phyloP scores from a whole-genome alignment of 1,140 invertebrate genomes.

The Zaprionus capensis region DNA sequence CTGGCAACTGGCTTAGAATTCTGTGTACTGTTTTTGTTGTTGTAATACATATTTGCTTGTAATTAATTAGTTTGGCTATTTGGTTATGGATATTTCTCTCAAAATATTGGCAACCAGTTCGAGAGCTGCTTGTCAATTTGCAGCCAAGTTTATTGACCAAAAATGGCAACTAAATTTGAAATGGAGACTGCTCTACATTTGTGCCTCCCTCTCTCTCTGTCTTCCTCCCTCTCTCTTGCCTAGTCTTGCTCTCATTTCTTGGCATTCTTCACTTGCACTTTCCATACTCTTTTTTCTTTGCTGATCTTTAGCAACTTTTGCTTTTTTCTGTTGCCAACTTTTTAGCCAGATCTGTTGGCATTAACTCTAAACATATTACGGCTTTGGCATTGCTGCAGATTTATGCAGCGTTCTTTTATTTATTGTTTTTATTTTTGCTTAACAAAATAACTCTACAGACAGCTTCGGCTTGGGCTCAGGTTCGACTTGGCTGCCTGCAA shows the following conservation, averaged over 20 bases:
- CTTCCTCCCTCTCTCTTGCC: too few relatives aligned
- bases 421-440: slow-evolving; percentile 10
- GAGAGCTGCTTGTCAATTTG: slow-evolving; percentile 52
- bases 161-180: neutral
- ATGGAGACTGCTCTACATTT: neutral
- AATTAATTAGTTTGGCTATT: slow-evolving; percentile 77
- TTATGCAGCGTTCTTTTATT: slow-evolving; percentile 48
- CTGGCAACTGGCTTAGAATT: slow-evolving; percentile 65
- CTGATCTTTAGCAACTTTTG: slow-evolving; percentile 25
- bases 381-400: slow-evolving; percentile 59
- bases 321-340: slow-evolving; percentile 22
- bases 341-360: slow-evolving; percentile 9
- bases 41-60: slow-evolving; percentile 50
- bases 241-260: neutral
- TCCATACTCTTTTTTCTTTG: slow-evolving; percentile 4
- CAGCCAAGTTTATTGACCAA: neutral
- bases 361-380: slow-evolving; percentile 33
- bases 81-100: slow-evolving; percentile 54
- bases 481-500: slow-evolving; percentile 59
- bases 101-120: slow-evolving; percentile 68
- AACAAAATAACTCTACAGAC: slow-evolving; percentile 32
- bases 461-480: slow-evolving; percentile 33
- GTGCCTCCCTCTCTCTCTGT: too few relatives aligned
- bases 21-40: slow-evolving; percentile 11
- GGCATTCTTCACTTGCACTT: slow-evolving; percentile 10